phyloP scores from a whole-genome alignment of 1,140 invertebrate genomes.

The Myzus persicae region DNA sequence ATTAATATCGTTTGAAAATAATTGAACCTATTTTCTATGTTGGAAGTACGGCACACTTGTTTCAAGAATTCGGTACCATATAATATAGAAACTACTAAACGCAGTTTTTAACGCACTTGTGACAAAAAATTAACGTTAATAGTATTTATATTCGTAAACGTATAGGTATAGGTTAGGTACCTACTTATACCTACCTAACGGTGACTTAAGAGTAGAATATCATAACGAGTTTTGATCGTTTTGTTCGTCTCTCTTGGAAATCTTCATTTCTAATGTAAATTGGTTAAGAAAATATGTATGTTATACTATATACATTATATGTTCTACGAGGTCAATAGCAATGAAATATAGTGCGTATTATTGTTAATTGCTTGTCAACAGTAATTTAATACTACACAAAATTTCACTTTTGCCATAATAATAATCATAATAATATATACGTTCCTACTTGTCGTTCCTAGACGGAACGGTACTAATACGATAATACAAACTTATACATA shows the following conservation, averaged over 20 bases:
- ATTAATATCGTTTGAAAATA: neutral
- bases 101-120: neutral
- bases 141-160: neutral
- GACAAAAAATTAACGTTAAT: neutral
- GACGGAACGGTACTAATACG: slow-evolving; percentile 6
- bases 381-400: slow-evolving; percentile 33
- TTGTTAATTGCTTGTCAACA: slow-evolving; percentile 33
- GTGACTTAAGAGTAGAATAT: slow-evolving; percentile 16
- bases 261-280: slow-evolving; percentile 22
- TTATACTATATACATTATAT: neutral
- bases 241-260: slow-evolving; percentile 8
- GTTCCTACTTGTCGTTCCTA: neutral
- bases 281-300: neutral
- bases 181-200: neutral
- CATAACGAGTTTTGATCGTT: slow-evolving; percentile 8
- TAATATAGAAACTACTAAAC: neutral
- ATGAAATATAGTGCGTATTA: slow-evolving; percentile 17
- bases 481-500: neutral
- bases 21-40: neutral
- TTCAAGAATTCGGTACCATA: neutral
- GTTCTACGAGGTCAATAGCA: neutral
- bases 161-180: neutral
- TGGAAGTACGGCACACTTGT: neutral
- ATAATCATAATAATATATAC: neutral
- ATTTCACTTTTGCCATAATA: slow-evolving; percentile 34